Evolutionary conservation across 2,888 invertebrate genomes (phyloP).

Genomic region (Rhogogaster chlorosoma): DNA sequence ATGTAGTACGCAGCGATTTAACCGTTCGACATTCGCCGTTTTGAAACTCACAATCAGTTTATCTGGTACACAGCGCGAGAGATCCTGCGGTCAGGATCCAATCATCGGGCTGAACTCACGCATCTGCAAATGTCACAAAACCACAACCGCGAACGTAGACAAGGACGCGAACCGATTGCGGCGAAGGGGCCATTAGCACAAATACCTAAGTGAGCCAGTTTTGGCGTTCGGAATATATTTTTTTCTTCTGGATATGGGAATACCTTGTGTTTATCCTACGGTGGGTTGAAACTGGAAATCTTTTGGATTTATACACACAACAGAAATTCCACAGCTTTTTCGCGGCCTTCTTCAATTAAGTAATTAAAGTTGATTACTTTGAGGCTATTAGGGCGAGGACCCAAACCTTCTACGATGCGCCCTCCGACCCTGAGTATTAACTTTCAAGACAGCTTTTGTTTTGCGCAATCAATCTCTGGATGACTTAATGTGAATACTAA

Average conservation of each 20-base stretch:
- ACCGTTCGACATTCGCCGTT: constrained; percentile 34
- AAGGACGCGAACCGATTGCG: constrained; percentile 28
- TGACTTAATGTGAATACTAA: constrained; percentile 13
- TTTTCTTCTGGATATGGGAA: neutral
- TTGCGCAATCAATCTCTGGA: neutral
- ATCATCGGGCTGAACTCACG: constrained; percentile 44
- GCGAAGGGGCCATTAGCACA: constrained; percentile 32
- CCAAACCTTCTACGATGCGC: neutral
- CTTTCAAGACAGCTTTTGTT: neutral
- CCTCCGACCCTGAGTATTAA: neutral
- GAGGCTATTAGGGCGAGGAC: neutral
- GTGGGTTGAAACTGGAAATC: neutral
- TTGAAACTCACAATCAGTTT: constrained; percentile 26
- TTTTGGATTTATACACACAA: neutral
- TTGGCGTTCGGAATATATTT: neutral
- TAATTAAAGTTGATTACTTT: constrained; percentile 26
- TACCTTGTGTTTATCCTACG: neutral
- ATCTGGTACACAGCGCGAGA: constrained; percentile 37
- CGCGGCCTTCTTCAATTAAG: neutral
- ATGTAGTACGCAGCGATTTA: constrained; percentile 6
- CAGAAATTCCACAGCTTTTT: neutral
- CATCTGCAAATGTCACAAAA: constrained; percentile 49
- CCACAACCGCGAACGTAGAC: constrained; percentile 38
- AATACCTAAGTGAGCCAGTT: constrained; percentile 12
- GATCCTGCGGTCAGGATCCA: constrained; percentile 47